Percentiles rank a stretch among this genome's conserved stretches.
Conservation (phyloP, 2,888 invertebrate genomes). For the Hirtodrosophila alboralis region DNA sequence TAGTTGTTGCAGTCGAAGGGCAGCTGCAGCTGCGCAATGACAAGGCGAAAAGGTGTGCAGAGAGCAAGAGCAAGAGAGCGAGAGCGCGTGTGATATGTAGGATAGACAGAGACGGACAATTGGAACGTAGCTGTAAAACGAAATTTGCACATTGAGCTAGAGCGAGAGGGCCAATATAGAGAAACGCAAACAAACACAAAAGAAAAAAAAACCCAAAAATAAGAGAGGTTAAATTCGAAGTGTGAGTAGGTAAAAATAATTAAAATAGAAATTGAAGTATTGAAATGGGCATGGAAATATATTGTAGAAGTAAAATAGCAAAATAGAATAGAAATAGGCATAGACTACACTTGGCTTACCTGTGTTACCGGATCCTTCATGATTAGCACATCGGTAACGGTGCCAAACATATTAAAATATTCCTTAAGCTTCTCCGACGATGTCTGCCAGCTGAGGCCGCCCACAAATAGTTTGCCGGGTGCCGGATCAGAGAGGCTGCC, state of each 20-base stretch:
- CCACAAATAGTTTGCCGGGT: constrained; percentile 94
- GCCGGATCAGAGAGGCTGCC: constrained; percentile 87
- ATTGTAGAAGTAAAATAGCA: constrained; percentile 18
- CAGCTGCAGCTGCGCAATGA: constrained; percentile 49
- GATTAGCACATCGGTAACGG: constrained; percentile 95
- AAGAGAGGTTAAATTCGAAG: not conserved
- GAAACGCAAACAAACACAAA: constrained; percentile 42
- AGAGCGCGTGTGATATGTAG: not conserved
- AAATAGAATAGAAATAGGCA: constrained; percentile 17
- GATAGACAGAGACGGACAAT: constrained; percentile 8
- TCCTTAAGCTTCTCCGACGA: constrained; percentile 96
- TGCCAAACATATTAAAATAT: constrained; percentile 96
- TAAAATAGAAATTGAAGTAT: not conserved
- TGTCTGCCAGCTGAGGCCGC: constrained; percentile 96
- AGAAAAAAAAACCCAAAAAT: constrained; percentile 10
- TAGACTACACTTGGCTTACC: constrained; percentile 86
- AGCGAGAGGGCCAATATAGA: constrained; percentile 8
- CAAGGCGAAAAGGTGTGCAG: constrained; percentile 22
- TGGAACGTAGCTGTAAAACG: constrained; percentile 28
- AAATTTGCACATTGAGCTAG: constrained; percentile 25
- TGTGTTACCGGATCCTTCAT: constrained; percentile 97
- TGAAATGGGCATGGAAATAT: constrained; percentile 6
- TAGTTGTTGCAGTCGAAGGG: constrained; percentile 14
- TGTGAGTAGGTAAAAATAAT: not conserved
- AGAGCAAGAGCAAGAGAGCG: constrained; percentile 7